Evolutionary conservation across 2,888 invertebrate species (phyloP), one percentile per base, ranked within the genome.

Genomic region (Oxytorus armatus): DNA sequence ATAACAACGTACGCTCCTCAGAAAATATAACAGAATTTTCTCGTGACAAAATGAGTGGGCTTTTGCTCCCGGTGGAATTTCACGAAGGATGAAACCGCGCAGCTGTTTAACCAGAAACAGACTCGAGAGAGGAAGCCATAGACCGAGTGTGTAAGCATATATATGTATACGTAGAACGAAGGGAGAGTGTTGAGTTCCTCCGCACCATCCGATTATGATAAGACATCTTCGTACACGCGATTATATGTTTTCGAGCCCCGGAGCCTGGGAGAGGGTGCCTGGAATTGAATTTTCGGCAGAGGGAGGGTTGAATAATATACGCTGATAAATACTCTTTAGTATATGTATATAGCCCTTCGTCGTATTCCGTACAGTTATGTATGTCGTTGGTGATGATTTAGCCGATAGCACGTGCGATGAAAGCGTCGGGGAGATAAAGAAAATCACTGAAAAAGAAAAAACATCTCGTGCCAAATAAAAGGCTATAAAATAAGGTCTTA

Each of bases 201-300:
- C 76, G 47, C 73, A 29, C 68, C 79, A 68, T 61, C 76, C 78
- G 81, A 83, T 82, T 83, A 84, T 82, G 82, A 84, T 84, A 83
- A 79, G 83, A 83, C 81, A 83, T 84, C 84, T 80, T 81, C 76
- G 80, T 83, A 83, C 83, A 82, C 57, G 82, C 80, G 82, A 83
- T 83, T 81, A 83, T 81, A 66, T 81, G 72, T 81, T 77, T 36
- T 68, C 59, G 23, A 66, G 29, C 53, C 55, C 44, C 23, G 51
- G 53, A 33, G 36, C 8, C 21, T 29, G 29, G 25, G 66, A 39
- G 76, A 73, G 79, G 66, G 79, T 65, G 65, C 11, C 57, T 69
- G 68, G 72, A 82, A 82, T 82, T 82, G 82, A 82, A 82, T 82
- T 82, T 80, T 68, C 82, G 68, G 39, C 57, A 18, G 73, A 61